Evolutionary conservation across 2,888 invertebrate genomes (phyloP).

Genomic region (Lypha dubia): DNA sequence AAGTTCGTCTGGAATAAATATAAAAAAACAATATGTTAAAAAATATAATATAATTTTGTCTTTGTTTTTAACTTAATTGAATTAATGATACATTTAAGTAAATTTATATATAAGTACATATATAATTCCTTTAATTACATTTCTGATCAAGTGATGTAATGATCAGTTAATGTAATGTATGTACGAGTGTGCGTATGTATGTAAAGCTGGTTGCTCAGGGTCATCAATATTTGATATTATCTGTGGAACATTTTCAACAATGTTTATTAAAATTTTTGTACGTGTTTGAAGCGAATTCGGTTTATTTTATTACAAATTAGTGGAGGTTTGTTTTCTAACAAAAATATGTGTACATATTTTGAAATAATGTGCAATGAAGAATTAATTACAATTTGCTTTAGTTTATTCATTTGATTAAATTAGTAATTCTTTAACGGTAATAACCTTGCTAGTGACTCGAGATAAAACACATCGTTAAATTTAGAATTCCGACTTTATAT

Average conservation of each 20-base stretch:
- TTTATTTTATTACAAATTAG: constrained; percentile 44
- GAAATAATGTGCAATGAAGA: background rate
- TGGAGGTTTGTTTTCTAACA: constrained; percentile 5
- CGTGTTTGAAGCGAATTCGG: constrained; percentile 11
- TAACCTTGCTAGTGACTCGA: background rate
- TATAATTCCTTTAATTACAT: background rate
- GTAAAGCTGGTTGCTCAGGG: constrained; percentile 26
- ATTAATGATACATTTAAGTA: background rate
- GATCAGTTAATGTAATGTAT: constrained; percentile 1
- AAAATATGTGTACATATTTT: background rate
- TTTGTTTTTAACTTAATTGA: background rate
- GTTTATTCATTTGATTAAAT: background rate
- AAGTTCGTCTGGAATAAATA: constrained; percentile 88
- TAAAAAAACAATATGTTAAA: background rate
- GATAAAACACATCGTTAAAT: no score
- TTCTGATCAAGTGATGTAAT: no score
- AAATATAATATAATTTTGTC: background rate
- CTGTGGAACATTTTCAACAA: constrained; percentile 42
- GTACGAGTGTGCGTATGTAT: background rate
- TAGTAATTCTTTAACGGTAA: no score
- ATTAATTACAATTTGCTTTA: background rate
- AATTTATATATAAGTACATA: background rate
- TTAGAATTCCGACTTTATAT: no score
- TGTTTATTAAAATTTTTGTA: background rate
- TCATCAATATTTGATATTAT: constrained; percentile 16